A percentile compares a stretch with the other conserved stretches of the same genome.
These are phyloP conservation scores for Synergus laeviventris DNA, from an alignment of 2,888 invertebrate species.

Conservation along the genomic window DNA sequence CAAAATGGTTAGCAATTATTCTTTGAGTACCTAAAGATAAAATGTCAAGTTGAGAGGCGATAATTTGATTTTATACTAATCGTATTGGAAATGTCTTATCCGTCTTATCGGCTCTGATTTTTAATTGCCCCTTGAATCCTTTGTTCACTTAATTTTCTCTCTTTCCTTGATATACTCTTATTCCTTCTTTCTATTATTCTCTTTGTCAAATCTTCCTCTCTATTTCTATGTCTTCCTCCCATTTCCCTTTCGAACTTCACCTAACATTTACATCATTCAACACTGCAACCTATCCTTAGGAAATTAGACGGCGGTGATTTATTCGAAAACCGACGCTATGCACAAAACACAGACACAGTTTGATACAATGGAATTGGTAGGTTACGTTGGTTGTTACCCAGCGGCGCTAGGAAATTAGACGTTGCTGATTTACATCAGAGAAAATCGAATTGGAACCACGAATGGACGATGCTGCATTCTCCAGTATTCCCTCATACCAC, in stretches of 20 bases:
- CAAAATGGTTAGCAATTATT: background rate
- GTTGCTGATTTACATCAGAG: slow-evolving; percentile 53
- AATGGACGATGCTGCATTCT: slow-evolving; percentile 19
- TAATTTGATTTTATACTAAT: slow-evolving; percentile 27
- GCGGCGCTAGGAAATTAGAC: slow-evolving; percentile 56
- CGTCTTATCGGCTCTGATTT: background rate
- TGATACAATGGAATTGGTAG: slow-evolving; percentile 24
- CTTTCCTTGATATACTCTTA: slow-evolving; percentile 48
- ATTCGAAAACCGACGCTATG: slow-evolving; percentile 32
- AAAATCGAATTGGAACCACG: slow-evolving; percentile 36
- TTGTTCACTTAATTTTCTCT: slow-evolving; percentile 13
- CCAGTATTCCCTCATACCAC: slow-evolving; percentile 11
- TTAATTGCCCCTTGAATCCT: slow-evolving; percentile 25
- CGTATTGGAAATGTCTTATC: slow-evolving; percentile 24
- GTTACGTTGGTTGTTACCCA: slow-evolving; percentile 30
- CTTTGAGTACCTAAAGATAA: slow-evolving; percentile 7
- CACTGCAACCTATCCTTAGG: slow-evolving; percentile 47
- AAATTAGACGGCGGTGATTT: slow-evolving; percentile 53
- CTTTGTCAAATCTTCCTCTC: slow-evolving; percentile 7
- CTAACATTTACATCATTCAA: slow-evolving; percentile 24
- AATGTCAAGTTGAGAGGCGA: background rate
- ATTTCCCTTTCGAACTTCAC: slow-evolving; percentile 12
- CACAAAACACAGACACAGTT: slow-evolving; percentile 7
- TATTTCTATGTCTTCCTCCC: slow-evolving; percentile 15
- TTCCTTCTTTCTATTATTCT: slow-evolving; percentile 3